Evolutionary conservation across 2,113 vertebrate genomes (phyloP), one percentile per base, ranked within the genome.

Genomic region (Eclectus roratus): DNA sequence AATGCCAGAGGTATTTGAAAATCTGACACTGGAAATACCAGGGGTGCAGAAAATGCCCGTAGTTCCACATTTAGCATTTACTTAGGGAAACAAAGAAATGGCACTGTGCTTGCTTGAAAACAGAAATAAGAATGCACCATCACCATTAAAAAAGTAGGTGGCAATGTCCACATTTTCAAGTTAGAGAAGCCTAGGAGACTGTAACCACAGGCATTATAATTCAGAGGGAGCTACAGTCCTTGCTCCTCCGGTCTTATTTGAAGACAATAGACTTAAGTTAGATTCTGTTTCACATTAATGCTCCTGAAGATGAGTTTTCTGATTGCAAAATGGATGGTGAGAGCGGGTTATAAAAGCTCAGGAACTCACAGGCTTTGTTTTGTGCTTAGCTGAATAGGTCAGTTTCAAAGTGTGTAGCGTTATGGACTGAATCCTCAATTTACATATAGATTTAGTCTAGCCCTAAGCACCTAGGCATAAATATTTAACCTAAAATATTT

Each of bases 1-100:
- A 94, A 93, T 91, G 80, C 85, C 80, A 89, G 73, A 86, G 31
- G 23, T 76, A 60, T 85, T 87, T 94, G 61, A 70, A 91, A 92
- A 91, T 80, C 70, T 85, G 84, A 61, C 77, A 17, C 43, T 93
- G 83, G 64, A 95, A 94, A 91, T 86, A 64, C 64, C 82, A 93
- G 68, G 0, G 0, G 13, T 68, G 81, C 44, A 85, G 76, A 78
- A 85, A 93, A 81, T 29, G 11, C 68, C 74, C 66, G n/a, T 17
- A 61, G 24, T 52, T 81, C 65, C 39, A 65, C 49, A 72, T 61
- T 37, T 0, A 89, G 74, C 63, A 83, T 78, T 89, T 95, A 63
- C 39, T 90, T 49, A 23, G 33, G 49, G 37, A 89, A 92, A 91
- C 35, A 85, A 60, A 88, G 29, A 79, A 61, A 56, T 56, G 9